Evolutionary conservation across 2,888 invertebrate species (phyloP).

Genomic region (Malthinus seriepunctatus): DNA sequence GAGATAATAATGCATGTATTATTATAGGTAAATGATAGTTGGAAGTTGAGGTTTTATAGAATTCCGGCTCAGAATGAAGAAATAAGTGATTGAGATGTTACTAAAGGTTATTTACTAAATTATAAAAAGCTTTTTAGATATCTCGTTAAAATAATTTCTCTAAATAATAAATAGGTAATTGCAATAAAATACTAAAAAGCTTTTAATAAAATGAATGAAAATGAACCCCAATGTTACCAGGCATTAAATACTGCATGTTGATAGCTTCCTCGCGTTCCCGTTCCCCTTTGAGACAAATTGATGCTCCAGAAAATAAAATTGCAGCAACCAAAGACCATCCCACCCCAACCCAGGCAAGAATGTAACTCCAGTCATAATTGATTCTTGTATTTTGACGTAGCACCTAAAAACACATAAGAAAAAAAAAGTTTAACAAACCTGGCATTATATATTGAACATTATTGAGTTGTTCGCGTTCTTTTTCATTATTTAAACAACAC

Average conservation of each 20-base stretch:
- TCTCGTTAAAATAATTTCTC: too few relatives aligned
- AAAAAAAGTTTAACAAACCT: constrained; percentile 58
- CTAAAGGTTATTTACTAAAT: too few relatives aligned
- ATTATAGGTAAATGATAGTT: too few relatives aligned
- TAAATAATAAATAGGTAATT: too few relatives aligned
- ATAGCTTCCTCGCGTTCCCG: constrained; percentile 92
- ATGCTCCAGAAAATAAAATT: constrained; percentile 91
- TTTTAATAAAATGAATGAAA: neutral
- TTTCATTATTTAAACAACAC: constrained; percentile 77
- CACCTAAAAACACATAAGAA: constrained; percentile 61
- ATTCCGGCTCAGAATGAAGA: too few relatives aligned
- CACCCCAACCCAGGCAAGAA: constrained; percentile 96
- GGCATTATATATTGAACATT: constrained; percentile 90
- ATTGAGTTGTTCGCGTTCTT: constrained; percentile 71
- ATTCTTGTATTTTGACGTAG: constrained; percentile 83
- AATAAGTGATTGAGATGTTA: too few relatives aligned
- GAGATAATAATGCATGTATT: too few relatives aligned
- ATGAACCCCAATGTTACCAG: constrained; percentile 66
- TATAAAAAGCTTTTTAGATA: too few relatives aligned
- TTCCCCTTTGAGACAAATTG: constrained; percentile 92
- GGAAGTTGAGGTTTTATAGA: too few relatives aligned
- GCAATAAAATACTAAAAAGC: neutral
- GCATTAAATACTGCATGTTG: constrained; percentile 98
- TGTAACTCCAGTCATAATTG: constrained; percentile 96
- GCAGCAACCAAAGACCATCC: constrained; percentile 89